phyloP scores from a whole-genome alignment of 2,113 vertebrate genomes.

The Toxotes chatareus region DNA sequence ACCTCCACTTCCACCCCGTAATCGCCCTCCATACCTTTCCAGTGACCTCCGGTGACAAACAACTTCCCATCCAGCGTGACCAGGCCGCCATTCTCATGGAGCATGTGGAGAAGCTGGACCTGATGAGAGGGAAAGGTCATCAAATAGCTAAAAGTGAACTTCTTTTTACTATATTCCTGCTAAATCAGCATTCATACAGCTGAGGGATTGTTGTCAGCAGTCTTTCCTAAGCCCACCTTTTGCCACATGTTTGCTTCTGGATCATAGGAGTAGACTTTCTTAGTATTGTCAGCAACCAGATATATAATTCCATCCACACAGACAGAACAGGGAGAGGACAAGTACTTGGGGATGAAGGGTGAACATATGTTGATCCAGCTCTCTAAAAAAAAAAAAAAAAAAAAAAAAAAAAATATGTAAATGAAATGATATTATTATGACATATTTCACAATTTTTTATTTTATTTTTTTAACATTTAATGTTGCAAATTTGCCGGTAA shows the following conservation, averaged over 20 bases:
- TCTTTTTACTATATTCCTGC: background rate
- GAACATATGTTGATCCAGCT: conserved; percentile 91
- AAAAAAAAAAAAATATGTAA: no score
- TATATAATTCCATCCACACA: conserved; percentile 90
- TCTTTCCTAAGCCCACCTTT: conserved; percentile 84
- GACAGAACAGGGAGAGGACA: conserved; percentile 92
- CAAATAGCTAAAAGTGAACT: background rate
- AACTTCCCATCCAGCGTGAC: conserved; percentile 87
- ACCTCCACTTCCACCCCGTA: conserved; percentile 95
- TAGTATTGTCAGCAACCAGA: conserved; percentile 96
- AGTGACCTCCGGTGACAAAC: conserved; percentile 93
- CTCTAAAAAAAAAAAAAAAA: conserved; percentile 80
- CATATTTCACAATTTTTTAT: background rate
- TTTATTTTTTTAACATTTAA: no score
- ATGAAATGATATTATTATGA: no score
- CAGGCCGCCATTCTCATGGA: conserved; percentile 95
- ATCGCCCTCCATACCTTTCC: conserved; percentile 96
- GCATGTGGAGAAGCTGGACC: conserved; percentile 93
- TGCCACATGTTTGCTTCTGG: conserved; percentile 96
- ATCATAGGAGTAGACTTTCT: conserved; percentile 93
- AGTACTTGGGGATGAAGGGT: conserved; percentile 96
- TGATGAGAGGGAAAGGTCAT: conserved; percentile 58
- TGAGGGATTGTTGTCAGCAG: background rate
- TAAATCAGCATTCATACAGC: background rate
- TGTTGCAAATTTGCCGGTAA: no score